Evolutionary conservation across 1,140 invertebrate genomes (phyloP), one percentile per base, ranked within the genome.

Genomic region (Drosophila bocqueti): DNA sequence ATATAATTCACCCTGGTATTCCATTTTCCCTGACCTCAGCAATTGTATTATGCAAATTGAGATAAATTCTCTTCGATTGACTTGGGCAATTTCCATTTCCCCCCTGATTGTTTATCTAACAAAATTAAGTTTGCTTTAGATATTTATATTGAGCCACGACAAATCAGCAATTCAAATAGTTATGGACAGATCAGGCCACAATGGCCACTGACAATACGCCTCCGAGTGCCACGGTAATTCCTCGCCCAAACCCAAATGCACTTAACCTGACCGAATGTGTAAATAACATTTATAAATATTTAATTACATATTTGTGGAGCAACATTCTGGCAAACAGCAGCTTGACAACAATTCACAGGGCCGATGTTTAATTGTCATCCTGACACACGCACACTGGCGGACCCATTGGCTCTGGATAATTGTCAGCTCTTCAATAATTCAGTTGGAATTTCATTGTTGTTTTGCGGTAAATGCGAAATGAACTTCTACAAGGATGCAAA

Each of bases 371-470:
- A 86, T 78, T 83, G 83, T 85, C 71, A 55, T 15, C 40, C 59
- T 61, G 80, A 67, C 81, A 83, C 52, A 76, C 29, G 71, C 64
- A 21, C 47, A 4, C 24, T 2, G 21, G 16, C 47, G 45, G 38
- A 71, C 26, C 31, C 49, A 45, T 65, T 7, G 54, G 38, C 69
- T 31, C 54, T 42, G 67, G 71, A 83, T 77, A 87, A 87, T 87
- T 89, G 80, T 63, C 72, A 55, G 64, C 26, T 71, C 58, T 87
- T 71, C 55, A 87, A 87, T 89, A 80, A 87, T 87, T 89, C 71
- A 87, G 55, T 62, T 60, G 15, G 50, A 59, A 52, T 59, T 61
- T 55, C 55, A 60, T 62, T 78, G 74, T 78, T 87, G 65, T 79
- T 79, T 47, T 83, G 81, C 55, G 81, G 81, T 80, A 74, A 71